These are phyloP conservation scores for Erannis defoliaria DNA, from an alignment of 2,888 invertebrate species.

Conservation along the genomic window DNA sequence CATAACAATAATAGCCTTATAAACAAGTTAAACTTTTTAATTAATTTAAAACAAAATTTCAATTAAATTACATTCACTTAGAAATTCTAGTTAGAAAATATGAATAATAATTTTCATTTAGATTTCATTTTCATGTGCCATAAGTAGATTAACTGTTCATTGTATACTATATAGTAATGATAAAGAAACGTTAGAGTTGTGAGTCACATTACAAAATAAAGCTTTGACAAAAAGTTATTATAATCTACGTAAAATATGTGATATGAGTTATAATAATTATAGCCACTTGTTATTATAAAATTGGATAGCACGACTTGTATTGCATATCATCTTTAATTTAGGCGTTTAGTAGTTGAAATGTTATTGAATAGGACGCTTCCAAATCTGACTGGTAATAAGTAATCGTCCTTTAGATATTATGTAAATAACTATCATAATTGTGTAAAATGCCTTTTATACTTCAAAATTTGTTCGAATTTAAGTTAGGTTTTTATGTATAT, in stretches of 20 bases:
- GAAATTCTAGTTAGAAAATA: constrained; percentile 41
- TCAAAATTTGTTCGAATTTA: constrained; percentile 51
- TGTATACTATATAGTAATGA: constrained; percentile 46
- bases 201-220: constrained; percentile 77
- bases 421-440: constrained; percentile 44
- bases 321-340: constrained; percentile 82
- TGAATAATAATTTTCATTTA: constrained; percentile 52
- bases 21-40: constrained; percentile 19
- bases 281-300: constrained; percentile 79
- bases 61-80: constrained; percentile 41
- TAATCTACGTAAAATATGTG: constrained; percentile 85
- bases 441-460: constrained; percentile 64
- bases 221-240: constrained; percentile 71
- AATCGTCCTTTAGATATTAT: constrained; percentile 39
- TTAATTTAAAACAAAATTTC: constrained; percentile 34
- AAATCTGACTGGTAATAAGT: constrained; percentile 57
- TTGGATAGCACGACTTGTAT: constrained; percentile 81
- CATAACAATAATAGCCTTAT: constrained; percentile 33
- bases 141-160: constrained; percentile 69
- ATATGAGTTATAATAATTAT: constrained; percentile 76
- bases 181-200: constrained; percentile 81
- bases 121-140: constrained; percentile 79
- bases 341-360: constrained; percentile 62
- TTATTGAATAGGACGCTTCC: constrained; percentile 59
- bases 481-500: constrained; percentile 11